Conservation (phyloP, 2,113 vertebrate genomes). For the Pseudorectes ferrugineus region DNA sequence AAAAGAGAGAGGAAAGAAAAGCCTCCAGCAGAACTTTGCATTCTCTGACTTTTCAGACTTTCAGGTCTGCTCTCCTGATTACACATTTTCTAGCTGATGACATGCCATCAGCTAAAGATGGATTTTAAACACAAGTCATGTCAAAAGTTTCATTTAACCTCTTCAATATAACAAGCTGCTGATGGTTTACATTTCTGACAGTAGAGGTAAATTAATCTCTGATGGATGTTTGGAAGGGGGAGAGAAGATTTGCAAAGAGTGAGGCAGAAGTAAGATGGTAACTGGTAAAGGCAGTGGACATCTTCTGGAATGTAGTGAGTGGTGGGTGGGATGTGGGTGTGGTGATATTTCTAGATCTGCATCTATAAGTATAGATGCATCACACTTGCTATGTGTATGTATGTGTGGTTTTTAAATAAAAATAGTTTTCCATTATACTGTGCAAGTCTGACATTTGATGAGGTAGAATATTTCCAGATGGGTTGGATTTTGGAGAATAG, state of each 20-base stretch:
- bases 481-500: slow-evolving; percentile 50
- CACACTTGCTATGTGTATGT: slow-evolving; percentile 6
- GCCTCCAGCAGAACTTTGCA: slow-evolving; percentile 52
- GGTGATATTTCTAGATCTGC: slow-evolving; percentile 54
- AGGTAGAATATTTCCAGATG: slow-evolving; percentile 67
- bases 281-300: slow-evolving; percentile 44
- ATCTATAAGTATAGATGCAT: slow-evolving; percentile 19
- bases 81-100: slow-evolving; percentile 68
- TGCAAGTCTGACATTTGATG: slow-evolving; percentile 54
- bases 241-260: background rate
- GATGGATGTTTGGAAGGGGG: slow-evolving; percentile 44
- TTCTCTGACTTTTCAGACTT: slow-evolving; percentile 60
- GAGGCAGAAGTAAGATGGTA: background rate
- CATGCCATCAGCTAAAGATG: slow-evolving; percentile 68
- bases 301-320: slow-evolving; percentile 27
- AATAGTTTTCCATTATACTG: slow-evolving; percentile 34
- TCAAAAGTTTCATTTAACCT: slow-evolving; percentile 71
- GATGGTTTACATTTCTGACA: slow-evolving; percentile 65
- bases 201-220: slow-evolving; percentile 64
- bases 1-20: slow-evolving; percentile 11
- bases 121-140: slow-evolving; percentile 68
- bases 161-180: slow-evolving; percentile 63
- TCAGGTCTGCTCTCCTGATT: slow-evolving; percentile 67
- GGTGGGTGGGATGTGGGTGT: slow-evolving; percentile 30
- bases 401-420: slow-evolving; percentile 36